Evolutionary conservation across 1,140 invertebrate genomes (phyloP).

Genomic region (Drosophila miranda): DNA sequence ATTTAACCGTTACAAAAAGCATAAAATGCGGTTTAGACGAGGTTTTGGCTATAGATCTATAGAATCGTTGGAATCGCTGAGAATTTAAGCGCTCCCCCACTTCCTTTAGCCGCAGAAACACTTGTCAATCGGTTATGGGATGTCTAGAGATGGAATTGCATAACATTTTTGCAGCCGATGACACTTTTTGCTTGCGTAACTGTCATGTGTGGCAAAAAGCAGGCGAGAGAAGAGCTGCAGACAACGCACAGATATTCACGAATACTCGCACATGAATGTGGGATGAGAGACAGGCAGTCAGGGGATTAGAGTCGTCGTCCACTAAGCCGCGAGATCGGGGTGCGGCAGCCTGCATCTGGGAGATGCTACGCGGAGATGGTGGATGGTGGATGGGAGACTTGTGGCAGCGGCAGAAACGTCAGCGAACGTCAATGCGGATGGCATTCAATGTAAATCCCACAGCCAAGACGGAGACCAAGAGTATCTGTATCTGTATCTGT

Average conservation of each 20-base stretch:
- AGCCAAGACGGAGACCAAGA: slow-evolving; percentile 20
- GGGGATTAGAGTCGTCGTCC: slow-evolving; percentile 48
- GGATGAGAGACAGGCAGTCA: slow-evolving; percentile 49
- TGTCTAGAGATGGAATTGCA: slow-evolving; percentile 31
- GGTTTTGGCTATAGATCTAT: no score
- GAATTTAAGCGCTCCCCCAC: no score
- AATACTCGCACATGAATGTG: neutral
- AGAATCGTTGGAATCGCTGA: no score
- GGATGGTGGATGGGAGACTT: neutral
- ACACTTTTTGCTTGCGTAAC: slow-evolving; percentile 45
- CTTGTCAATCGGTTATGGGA: slow-evolving; percentile 21
- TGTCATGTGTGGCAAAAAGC: slow-evolving; percentile 37
- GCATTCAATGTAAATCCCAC: slow-evolving; percentile 37
- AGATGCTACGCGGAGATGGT: neutral
- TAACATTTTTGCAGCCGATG: slow-evolving; percentile 42
- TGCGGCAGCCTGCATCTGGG: neutral
- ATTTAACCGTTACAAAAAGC: no score
- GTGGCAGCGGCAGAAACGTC: slow-evolving; percentile 21
- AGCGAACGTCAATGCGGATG: slow-evolving; percentile 41
- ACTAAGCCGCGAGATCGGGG: slow-evolving; percentile 43
- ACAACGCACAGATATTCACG: slow-evolving; percentile 1
- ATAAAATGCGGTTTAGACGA: no score
- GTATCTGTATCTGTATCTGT: slow-evolving; percentile 4
- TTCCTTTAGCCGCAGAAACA: neutral
- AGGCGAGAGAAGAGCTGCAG: neutral